Conservation (phyloP, 2,888 invertebrate genomes). For the Apodemia zela region DNA sequence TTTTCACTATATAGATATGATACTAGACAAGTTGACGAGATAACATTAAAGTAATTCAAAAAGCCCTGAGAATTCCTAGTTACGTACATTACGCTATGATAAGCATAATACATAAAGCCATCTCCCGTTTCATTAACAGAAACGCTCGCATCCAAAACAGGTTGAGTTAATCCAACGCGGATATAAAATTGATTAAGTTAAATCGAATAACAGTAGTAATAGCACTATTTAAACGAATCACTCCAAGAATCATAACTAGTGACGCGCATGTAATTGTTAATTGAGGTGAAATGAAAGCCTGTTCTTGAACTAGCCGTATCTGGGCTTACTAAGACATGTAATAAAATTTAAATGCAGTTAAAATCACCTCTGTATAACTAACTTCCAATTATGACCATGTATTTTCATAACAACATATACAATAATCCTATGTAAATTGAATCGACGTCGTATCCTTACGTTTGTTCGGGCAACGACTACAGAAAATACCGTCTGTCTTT, state of each 20-base stretch:
- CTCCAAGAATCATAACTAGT: conserved; percentile 27
- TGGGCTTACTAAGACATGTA: background rate
- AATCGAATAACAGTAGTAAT: conserved; percentile 37
- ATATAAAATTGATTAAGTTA: conserved; percentile 36
- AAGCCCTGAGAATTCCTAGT: background rate
- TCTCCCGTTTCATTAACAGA: conserved; percentile 29
- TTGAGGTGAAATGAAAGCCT: conserved; percentile 26
- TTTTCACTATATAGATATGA: background rate
- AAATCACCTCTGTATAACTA: too few relatives aligned
- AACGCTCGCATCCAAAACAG: conserved; percentile 25
- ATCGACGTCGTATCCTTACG: too few relatives aligned
- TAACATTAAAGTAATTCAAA: background rate
- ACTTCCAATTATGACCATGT: too few relatives aligned
- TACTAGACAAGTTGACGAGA: background rate
- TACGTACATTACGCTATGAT: background rate
- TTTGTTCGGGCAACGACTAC: too few relatives aligned
- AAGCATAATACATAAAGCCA: conserved; percentile 22
- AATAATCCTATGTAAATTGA: too few relatives aligned
- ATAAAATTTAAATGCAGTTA: too few relatives aligned
- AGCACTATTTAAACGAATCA: conserved; percentile 25
- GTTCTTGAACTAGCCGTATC: conserved; percentile 9
- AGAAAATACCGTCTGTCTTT: too few relatives aligned
- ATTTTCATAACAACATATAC: too few relatives aligned
- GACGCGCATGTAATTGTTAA: conserved; percentile 30
- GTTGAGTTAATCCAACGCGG: conserved; percentile 33